Percentiles rank a stretch among this genome's conserved stretches.
These are phyloP conservation scores for Trissolcus japonicus DNA, from an alignment of 2,888 invertebrate species.

Conservation along the genomic window DNA sequence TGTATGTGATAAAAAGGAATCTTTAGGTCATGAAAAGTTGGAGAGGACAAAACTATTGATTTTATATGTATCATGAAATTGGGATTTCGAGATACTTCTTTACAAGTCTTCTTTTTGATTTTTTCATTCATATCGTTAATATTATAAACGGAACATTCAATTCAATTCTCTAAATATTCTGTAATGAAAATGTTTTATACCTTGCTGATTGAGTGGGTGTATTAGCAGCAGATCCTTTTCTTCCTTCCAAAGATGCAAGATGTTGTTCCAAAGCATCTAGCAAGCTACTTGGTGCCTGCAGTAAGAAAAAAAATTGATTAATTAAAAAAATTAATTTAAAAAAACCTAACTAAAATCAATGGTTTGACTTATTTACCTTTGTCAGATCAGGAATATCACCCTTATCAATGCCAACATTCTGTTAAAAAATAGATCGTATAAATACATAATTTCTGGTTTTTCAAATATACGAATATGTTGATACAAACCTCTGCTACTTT, in stretches of 20 bases:
- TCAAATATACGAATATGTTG: not conserved
- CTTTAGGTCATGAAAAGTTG: constrained; percentile 50
- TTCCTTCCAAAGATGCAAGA: constrained; percentile 93
- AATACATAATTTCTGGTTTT: not conserved
- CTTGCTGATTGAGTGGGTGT: constrained; percentile 91
- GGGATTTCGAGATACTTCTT: not conserved
- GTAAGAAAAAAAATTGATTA: too few species aligned
- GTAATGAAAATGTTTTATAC: constrained; percentile 74
- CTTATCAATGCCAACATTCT: constrained; percentile 97
- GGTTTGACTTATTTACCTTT: constrained; percentile 78
- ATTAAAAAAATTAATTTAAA: not conserved
- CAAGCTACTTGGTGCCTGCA: constrained; percentile 92
- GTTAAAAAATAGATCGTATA: constrained; percentile 60
- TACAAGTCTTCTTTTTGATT: not conserved
- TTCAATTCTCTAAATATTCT: too few species aligned
- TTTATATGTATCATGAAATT: constrained; percentile 18
- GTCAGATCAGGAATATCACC: constrained; percentile 99
- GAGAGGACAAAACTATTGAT: constrained; percentile 50
- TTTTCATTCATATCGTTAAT: too few species aligned
- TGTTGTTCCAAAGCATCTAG: constrained; percentile 98
- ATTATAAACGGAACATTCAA: too few species aligned
- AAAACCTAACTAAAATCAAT: not conserved
- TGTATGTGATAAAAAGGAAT: constrained; percentile 32
- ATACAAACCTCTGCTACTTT: constrained; percentile 84
- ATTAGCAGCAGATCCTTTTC: constrained; percentile 90